A percentile compares a stretch with the other conserved stretches of the same genome.
Conservation (phyloP, 2,888 invertebrate species). For the Brenthis daphne region DNA sequence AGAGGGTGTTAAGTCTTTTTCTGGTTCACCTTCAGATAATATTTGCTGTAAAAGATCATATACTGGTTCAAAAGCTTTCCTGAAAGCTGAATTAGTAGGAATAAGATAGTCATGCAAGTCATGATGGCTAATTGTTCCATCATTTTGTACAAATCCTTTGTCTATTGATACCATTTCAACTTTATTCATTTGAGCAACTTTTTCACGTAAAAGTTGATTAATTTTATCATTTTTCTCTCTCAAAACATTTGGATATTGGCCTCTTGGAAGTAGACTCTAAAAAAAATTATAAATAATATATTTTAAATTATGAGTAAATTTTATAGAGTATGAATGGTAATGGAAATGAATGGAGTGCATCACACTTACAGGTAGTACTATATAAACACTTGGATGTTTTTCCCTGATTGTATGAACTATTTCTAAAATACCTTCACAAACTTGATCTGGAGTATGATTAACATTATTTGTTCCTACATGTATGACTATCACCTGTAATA, state of each 20-base stretch:
- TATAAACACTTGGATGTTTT: conserved; percentile 90
- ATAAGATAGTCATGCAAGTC: conserved; percentile 97
- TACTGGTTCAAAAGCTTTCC: conserved; percentile 93
- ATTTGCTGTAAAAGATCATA: conserved; percentile 90
- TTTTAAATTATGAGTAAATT: background rate
- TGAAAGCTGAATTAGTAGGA: conserved; percentile 92
- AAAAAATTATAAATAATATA: conserved; percentile 47
- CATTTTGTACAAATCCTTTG: conserved; percentile 88
- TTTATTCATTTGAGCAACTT: conserved; percentile 84
- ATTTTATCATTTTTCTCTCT: conserved; percentile 89
- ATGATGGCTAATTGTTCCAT: conserved; percentile 92
- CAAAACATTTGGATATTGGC: conserved; percentile 91
- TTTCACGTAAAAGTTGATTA: conserved; percentile 87
- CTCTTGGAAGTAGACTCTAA: conserved; percentile 93
- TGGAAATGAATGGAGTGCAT: background rate
- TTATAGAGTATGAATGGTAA: background rate
- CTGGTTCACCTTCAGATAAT: conserved; percentile 88
- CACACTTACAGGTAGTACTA: conserved; percentile 91
- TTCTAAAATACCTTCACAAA: conserved; percentile 90
- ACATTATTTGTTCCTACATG: conserved; percentile 95
- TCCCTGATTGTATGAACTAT: conserved; percentile 88
- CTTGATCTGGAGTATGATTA: conserved; percentile 89
- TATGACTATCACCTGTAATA: conserved; percentile 88
- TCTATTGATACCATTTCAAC: conserved; percentile 91
- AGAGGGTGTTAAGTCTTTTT: conserved; percentile 88